These are phyloP conservation scores for Acronicta leporina DNA, from an alignment of 2,888 invertebrate genomes.

Conservation along the genomic window DNA sequence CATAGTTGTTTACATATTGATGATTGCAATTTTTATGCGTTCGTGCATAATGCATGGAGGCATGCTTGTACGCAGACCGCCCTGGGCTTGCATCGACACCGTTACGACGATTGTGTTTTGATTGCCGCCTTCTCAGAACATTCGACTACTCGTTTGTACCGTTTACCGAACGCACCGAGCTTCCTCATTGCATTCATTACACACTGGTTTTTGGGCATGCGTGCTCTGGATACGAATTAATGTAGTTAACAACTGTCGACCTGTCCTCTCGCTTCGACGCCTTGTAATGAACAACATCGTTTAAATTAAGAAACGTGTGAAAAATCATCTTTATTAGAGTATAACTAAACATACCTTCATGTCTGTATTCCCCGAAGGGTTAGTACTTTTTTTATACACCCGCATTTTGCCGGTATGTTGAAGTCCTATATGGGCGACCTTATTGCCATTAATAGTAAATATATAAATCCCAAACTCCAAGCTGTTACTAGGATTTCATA, in stretches of 20 bases:
- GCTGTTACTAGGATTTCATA: too few relatives aligned
- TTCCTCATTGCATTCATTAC: slow-evolving; percentile 83
- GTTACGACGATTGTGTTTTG: slow-evolving; percentile 85
- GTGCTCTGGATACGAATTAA: slow-evolving; percentile 61
- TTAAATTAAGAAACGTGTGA: slow-evolving; percentile 23
- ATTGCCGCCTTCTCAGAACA: slow-evolving; percentile 83
- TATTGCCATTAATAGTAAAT: too few relatives aligned
- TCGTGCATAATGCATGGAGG: slow-evolving; percentile 75
- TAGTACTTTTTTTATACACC: too few relatives aligned
- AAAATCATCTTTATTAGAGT: not conserved
- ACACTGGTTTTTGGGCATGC: slow-evolving; percentile 74
- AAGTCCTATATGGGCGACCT: too few relatives aligned
- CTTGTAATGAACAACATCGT: slow-evolving; percentile 33
- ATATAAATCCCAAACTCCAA: too few relatives aligned
- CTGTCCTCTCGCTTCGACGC: slow-evolving; percentile 29
- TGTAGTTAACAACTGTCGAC: slow-evolving; percentile 47
- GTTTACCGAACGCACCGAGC: slow-evolving; percentile 76
- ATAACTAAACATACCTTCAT: too few relatives aligned
- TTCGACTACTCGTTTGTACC: slow-evolving; percentile 84
- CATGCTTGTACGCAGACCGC: slow-evolving; percentile 57
- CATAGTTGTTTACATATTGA: slow-evolving; percentile 67
- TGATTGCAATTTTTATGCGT: slow-evolving; percentile 73
- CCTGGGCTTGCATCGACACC: slow-evolving; percentile 71
- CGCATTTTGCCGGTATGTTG: too few relatives aligned
- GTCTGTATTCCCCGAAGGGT: too few relatives aligned